Evolutionary conservation across 2,888 invertebrate species (phyloP).

Genomic region (Oegoconia quadripuncta): DNA sequence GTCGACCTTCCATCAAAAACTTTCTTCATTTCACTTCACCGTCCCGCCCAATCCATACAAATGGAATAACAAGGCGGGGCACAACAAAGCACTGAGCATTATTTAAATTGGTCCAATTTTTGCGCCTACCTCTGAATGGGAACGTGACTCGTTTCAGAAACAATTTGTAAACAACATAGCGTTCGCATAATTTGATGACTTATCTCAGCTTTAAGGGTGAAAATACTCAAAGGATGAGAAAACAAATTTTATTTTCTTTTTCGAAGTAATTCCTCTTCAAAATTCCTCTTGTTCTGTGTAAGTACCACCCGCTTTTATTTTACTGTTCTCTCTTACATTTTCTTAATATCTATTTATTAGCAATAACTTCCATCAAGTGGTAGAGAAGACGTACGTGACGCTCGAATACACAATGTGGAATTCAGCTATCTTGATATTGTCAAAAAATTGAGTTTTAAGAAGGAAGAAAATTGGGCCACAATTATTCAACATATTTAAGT

Average conservation of each 20-base stretch:
- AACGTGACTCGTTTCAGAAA: conserved; percentile 54
- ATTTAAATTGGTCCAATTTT: conserved; percentile 52
- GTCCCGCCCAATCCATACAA: conserved; percentile 27
- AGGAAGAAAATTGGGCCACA: no score
- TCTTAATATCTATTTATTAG: no score
- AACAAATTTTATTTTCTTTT: conserved; percentile 29
- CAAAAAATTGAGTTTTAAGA: no score
- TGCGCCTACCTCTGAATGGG: conserved; percentile 39
- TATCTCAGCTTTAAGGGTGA: conserved; percentile 45
- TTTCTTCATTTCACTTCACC: conserved; percentile 9
- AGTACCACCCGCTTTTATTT: conserved; percentile 5
- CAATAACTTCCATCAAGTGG: no score
- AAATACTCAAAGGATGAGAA: conserved; percentile 42
- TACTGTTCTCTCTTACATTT: no score
- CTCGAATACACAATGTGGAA: no score
- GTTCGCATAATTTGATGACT: conserved; percentile 57
- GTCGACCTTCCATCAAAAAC: conserved; percentile 4
- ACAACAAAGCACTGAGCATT: conserved; percentile 33
- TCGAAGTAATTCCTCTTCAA: conserved; percentile 7
- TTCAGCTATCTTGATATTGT: no score
- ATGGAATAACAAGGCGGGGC: conserved; percentile 20
- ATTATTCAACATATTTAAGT: no score
- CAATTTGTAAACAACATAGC: conserved; percentile 57
- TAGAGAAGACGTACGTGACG: no score
- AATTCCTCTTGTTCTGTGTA: conserved; percentile 7